These are phyloP conservation scores for Coryphaenoides rupestris DNA, from an alignment of 2,113 vertebrate species.

Conservation along the genomic window DNA sequence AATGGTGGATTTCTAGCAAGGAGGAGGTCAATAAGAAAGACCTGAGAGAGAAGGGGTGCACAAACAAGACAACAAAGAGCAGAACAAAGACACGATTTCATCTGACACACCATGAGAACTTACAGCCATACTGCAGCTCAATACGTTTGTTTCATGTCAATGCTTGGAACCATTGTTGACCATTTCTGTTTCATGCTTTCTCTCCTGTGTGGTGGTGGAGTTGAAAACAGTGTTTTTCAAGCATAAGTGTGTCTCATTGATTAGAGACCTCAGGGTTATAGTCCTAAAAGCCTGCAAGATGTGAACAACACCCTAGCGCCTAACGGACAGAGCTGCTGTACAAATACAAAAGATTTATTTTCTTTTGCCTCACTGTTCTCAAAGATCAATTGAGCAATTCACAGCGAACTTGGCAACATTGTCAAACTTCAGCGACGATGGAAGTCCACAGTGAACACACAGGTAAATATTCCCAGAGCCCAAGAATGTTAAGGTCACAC, in stretches of 20 bases:
- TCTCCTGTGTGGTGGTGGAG: background rate
- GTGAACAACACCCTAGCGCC: conserved; percentile 8
- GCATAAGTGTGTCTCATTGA: conserved; percentile 5
- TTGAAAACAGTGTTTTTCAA: background rate
- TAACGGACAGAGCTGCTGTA: conserved; percentile 16
- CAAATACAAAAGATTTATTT: background rate
- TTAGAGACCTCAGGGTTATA: conserved; percentile 1
- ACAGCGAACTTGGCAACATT: conserved; percentile 25
- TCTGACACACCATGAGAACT: conserved; percentile 4
- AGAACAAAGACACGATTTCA: background rate
- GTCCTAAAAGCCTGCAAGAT: conserved; percentile 14
- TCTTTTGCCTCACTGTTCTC: no score
- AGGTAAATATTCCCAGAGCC: conserved; percentile 33
- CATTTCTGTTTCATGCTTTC: background rate
- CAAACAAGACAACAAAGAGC: background rate
- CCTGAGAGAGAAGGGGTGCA: no score
- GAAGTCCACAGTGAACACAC: conserved; percentile 9
- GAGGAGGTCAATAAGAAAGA: no score
- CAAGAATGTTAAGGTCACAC: no score
- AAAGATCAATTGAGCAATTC: conserved; percentile 19
- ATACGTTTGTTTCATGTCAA: background rate
- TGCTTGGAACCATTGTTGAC: background rate
- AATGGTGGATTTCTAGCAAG: no score
- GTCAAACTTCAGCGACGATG: conserved; percentile 14
- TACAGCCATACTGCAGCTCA: background rate